Evolutionary conservation across 2,797 vertebrate species (phyloP), one percentile per base, ranked within the genome.

Genomic region (Chromis chromis): DNA sequence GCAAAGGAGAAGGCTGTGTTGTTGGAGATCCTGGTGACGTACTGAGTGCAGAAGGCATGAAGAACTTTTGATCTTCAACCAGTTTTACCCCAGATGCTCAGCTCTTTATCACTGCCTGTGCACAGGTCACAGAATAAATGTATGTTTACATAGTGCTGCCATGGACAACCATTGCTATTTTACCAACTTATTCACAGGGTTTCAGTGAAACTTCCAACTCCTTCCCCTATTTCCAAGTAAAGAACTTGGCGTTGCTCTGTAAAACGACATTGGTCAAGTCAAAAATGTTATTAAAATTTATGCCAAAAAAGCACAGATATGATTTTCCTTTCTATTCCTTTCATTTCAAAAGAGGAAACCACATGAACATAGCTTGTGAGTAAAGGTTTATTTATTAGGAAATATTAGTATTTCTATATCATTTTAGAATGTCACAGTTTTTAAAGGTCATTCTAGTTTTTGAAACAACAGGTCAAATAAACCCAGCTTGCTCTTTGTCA

Each of bases 171-270:
- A 33, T 61, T 58, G 44, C 49, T 25, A 22, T 50, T 83, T 88
- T 70, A 74, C 50, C 66, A 76, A 74, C 28, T 53, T 42, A 53
- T 61, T 76, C 74, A 66, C 52, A 62, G 62, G 28, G 54, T 75
- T 83, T 81, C 70, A 76, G 39, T 44, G n/a, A 21, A 2, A 9
- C n/a, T 7, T 21, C n/a, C 46, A n/a, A 49, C n/a, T n/a, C 46
- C 11, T 21, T 22, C 10, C 19, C n/a, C 1, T 17, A 21, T n/a
- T 42, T 2, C 5, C 4, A 4, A 42, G 14, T 42, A n/a, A 48
- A 48, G 17, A 21, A 17, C 46, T 49, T n/a, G 40, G 9, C 1
- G 40, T 42, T 42, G 14, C 13, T 42, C 3, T 16, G 40, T 16
- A 17, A 42, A 13, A 42, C 3, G 40, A 4, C 1, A 42, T 16